These are phyloP conservation scores for Mantis religiosa DNA, from an alignment of 2,888 invertebrate species.

Conservation along the genomic window DNA sequence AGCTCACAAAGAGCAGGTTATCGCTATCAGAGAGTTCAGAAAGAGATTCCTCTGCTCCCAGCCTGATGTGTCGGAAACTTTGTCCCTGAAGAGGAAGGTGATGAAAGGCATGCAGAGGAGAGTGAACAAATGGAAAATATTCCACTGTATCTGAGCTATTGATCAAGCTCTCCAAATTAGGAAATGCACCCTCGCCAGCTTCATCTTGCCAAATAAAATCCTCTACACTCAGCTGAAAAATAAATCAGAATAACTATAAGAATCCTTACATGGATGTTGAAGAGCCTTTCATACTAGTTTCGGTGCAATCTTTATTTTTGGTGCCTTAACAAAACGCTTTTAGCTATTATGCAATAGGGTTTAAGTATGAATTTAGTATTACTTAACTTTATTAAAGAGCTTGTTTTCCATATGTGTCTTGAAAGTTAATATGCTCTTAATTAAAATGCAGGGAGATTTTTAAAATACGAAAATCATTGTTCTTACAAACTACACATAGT, in stretches of 20 bases:
- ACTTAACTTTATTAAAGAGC: too few species aligned
- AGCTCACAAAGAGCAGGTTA: conserved; percentile 27
- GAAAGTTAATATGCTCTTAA: too few species aligned
- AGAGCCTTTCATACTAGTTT: too few species aligned
- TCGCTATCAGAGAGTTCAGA: neutral
- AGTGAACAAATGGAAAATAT: conserved; percentile 20
- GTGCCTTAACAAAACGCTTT: too few species aligned
- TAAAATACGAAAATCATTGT: too few species aligned
- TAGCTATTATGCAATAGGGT: too few species aligned
- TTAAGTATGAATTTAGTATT: too few species aligned
- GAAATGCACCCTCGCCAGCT: conserved; percentile 29
- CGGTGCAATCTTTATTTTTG: too few species aligned
- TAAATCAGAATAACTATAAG: neutral
- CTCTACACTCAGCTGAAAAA: conserved; percentile 51
- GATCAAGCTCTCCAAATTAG: conserved; percentile 16
- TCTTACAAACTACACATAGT: too few species aligned
- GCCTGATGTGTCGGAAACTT: conserved; percentile 6
- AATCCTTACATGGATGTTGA: too few species aligned
- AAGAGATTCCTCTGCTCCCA: neutral
- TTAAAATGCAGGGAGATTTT: too few species aligned
- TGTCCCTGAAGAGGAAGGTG: neutral
- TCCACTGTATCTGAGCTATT: neutral
- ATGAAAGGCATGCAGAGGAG: conserved; percentile 7
- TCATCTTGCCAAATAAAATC: conserved; percentile 52
- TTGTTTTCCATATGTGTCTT: too few species aligned